Conservation (phyloP, 2,113 vertebrate genomes). For the Chaetops frenatus region DNA sequence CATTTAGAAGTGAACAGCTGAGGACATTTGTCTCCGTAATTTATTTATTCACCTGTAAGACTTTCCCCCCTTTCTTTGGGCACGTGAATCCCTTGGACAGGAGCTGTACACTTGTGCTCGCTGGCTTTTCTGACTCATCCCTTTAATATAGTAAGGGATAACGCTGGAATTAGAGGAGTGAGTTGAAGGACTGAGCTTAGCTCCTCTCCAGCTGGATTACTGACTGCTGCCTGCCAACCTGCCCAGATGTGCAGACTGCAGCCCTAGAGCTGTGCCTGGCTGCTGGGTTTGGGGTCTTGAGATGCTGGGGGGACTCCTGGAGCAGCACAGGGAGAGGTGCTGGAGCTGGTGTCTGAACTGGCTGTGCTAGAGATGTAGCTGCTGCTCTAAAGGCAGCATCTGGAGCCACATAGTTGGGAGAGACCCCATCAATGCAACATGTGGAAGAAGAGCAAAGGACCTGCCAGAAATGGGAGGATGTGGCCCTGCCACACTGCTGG, state of each 20-base stretch:
- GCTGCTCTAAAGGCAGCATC: not conserved
- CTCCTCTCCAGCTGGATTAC: not conserved
- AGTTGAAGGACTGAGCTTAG: not conserved
- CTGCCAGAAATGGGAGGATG: fast-evolving
- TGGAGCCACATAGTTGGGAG: not conserved
- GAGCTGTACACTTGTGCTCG: not conserved
- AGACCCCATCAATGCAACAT: not conserved
- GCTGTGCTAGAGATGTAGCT: not conserved
- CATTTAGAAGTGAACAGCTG: not conserved
- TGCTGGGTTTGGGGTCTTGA: not conserved
- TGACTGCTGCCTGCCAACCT: not conserved
- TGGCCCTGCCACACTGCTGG: not conserved
- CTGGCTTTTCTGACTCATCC: not conserved
- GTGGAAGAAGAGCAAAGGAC: not conserved
- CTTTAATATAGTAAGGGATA: not conserved
- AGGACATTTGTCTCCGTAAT: not conserved
- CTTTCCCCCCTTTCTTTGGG: not conserved
- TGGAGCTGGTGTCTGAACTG: not conserved
- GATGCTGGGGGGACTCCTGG: not conserved
- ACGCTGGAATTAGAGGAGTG: not conserved
- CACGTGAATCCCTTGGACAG: not conserved
- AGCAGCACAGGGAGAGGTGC: not conserved
- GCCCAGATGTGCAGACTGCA: fast-evolving
- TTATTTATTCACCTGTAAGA: not conserved
- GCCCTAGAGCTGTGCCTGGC: not conserved